Evolutionary conservation across 2,888 invertebrate genomes (phyloP), one percentile per base, ranked within the genome.

Genomic region (Ectemnius cavifrons): DNA sequence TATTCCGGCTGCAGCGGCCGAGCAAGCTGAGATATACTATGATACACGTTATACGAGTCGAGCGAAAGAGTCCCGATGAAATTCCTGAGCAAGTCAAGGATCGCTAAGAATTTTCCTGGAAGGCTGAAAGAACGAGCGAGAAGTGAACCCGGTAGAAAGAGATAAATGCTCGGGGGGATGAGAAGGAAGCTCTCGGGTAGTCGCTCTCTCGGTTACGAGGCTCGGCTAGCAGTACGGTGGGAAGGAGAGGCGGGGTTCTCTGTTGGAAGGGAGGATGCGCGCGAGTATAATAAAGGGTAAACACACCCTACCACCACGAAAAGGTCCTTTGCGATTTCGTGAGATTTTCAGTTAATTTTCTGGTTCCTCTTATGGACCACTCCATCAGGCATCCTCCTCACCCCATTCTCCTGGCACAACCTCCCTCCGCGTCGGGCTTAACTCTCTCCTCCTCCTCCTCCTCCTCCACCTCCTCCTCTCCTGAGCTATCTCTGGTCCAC

Each of bases 241-340:
- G 11, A 37, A 8, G 37, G 52, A 59, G 61, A 58, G 57, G 46
- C 11, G 16, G 52, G 58, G 14, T 16, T 1, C 60, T 70, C 63
- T 59, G 66, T 60, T 62, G 61, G 69, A 68, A 69, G 77, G 73
- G 72, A 78, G 75, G 79, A 78, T 79, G 80, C 82, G 37, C 37
- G 80, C 79, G 77, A 73, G 83, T 84, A 86, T 87, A 87, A 86
- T 86, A 86, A 87, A 86, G 85, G 82, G 87, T 85, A 87, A 87
- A 87, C 84, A 87, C 70, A 67, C 75, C 75, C 68, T 72, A 71
- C 77, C 78, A 76, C 27, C 71, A 60, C 67, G 72, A 72, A 76
- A 37, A 74, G 82, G 82, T 80, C 80, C 79, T 81, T 79, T 79
- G 76, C 80, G 83, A 86, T 86, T 84, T 83, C 81, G 80, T 77